Base-by-base conservation (phyloP, 2,113 vertebrate genomes). In the Acrocephalus kingi region DNA sequence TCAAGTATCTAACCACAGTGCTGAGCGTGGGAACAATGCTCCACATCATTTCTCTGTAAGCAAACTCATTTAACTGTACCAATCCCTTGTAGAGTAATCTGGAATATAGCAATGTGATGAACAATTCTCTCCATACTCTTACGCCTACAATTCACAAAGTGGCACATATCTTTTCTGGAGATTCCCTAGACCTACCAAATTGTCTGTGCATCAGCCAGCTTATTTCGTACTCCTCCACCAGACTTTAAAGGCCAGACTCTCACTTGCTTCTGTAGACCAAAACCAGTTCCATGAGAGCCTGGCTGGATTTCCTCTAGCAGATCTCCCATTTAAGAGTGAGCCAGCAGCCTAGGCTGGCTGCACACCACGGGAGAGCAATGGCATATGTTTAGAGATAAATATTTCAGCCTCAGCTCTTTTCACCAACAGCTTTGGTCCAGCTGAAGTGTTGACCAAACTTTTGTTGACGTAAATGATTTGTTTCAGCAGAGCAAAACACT, bases 81-180 rank as follows among this genome's bases (percentile, higher is more conserved):
- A 71, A 33, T 28, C 8, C 27, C 30, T 30, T 15, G 21, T 19
- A 63, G 28, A 72, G 14, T 78, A 46, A 67, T 25, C 33, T 45
- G 49, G 88, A 87, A 41, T 4, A 49, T 0, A 87, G 17, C 7
- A 54, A 41, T 7, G 19, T 1, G 0, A 22, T 31, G 17, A 33
- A 66, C 4, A 27, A 7, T 77, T 72, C 19, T 61, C 37, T 67
- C 54, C 24, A 41, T 10, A 8, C 18, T 56, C 24, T 43, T 48
- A 71, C 18, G 21, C 9, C 37, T 67, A 33, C 13, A 33, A 2
- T 37, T 78, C 33, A 75, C 5, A n/a, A 41, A 84, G 37, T 13
- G 16, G 7, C 9, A 61, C 15, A 14, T 22, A 17, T 51, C 15
- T 27, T 74, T 24, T 73, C 46, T 5, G 33, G 56, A 82, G 31